Percentiles rank a stretch among this genome's conserved stretches.
Conservation (phyloP, 2,888 invertebrate genomes). For the Leucophenga montana region DNA sequence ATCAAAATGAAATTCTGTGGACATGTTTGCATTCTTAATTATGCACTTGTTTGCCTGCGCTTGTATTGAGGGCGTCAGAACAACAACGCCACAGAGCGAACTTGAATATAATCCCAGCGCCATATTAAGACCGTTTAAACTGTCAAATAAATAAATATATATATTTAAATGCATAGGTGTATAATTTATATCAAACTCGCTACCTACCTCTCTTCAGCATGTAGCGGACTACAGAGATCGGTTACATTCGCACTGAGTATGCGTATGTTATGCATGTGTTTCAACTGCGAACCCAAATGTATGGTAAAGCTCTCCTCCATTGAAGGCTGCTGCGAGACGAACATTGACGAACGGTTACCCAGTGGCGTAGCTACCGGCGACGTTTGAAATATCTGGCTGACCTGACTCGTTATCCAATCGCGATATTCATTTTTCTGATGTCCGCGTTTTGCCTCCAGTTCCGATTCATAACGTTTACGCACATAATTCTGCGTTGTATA, state of each 20-base stretch:
- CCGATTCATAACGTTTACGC: conserved; percentile 89
- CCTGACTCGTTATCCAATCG: conserved; percentile 83
- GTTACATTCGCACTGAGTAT: conserved; percentile 89
- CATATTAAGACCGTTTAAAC: conserved; percentile 82
- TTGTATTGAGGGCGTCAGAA: conserved; percentile 77
- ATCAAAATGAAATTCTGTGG: conserved; percentile 95
- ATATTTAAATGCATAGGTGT: conserved; percentile 15
- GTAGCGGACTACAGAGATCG: conserved; percentile 81
- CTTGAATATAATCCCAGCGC: conserved; percentile 94
- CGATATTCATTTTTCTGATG: conserved; percentile 90
- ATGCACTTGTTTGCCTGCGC: conserved; percentile 70
- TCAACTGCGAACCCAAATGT: conserved; percentile 96
- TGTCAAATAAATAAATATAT: too few species aligned
- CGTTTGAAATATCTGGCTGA: conserved; percentile 69
- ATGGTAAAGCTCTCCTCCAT: conserved; percentile 98
- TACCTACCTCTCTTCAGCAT: conserved; percentile 71
- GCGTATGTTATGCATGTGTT: conserved; percentile 98
- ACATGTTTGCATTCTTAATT: conserved; percentile 74
- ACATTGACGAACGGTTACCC: conserved; percentile 73
- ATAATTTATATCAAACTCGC: background rate
- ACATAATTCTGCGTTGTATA: conserved; percentile 88
- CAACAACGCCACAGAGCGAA: conserved; percentile 89
- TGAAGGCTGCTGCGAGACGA: conserved; percentile 72
- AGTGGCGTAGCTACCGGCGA: conserved; percentile 68
- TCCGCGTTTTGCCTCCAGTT: conserved; percentile 87